These are phyloP conservation scores for Lasioglossum villosulum DNA, from an alignment of 2,888 invertebrate genomes.

Conservation along the genomic window DNA sequence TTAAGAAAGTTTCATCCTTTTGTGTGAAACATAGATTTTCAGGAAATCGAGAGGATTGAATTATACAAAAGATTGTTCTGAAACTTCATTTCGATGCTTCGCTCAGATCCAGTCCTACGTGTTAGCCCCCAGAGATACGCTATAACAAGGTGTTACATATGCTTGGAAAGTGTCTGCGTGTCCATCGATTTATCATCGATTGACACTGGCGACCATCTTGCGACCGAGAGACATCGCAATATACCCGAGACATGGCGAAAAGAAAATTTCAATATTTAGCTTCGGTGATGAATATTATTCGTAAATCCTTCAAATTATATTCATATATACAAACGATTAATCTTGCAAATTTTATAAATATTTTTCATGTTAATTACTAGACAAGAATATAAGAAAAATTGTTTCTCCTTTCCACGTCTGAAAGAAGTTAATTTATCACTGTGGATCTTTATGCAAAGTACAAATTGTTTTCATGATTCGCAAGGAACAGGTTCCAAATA, in stretches of 20 bases:
- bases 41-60: not conserved
- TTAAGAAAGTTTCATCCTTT: not conserved
- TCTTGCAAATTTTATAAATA: not conserved
- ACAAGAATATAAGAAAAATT: not conserved
- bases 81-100: not conserved
- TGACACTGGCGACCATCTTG: constrained; percentile 26
- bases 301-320: not conserved
- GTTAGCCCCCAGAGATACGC: constrained; percentile 9
- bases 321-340: not conserved
- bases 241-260: not conserved
- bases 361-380: not conserved
- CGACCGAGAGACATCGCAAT: not conserved
- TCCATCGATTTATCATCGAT: constrained; percentile 53
- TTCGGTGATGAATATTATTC: not conserved
- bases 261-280: constrained; percentile 16
- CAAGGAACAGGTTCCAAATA: not conserved
- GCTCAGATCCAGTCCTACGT: not conserved
- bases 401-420: no score
- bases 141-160: constrained; percentile 47
- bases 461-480: not conserved
- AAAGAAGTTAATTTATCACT: not conserved
- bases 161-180: constrained; percentile 38
- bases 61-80: not conserved
- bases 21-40: not conserved
- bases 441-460: no score